Percentiles rank a stretch among this genome's conserved stretches.
These are phyloP conservation scores for Nannoperca australis DNA, from an alignment of 2,797 vertebrate genomes.

Conservation along the genomic window DNA sequence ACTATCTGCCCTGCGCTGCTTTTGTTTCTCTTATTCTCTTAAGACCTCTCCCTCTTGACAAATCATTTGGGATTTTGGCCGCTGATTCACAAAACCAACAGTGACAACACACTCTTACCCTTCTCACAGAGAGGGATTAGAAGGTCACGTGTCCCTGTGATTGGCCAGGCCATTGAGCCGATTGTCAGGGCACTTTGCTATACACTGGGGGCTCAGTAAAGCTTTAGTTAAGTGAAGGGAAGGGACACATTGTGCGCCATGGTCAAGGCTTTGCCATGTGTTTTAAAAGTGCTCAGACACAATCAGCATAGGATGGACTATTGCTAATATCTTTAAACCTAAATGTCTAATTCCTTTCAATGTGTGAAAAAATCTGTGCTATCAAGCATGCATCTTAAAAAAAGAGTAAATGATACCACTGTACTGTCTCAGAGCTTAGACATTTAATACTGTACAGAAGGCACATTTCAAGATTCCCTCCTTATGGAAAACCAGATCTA, in stretches of 20 bases:
- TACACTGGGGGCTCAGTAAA: slow-evolving; percentile 89
- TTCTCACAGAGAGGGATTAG: slow-evolving; percentile 95
- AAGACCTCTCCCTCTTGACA: slow-evolving; percentile 91
- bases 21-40: slow-evolving; percentile 85
- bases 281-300: slow-evolving; percentile 41
- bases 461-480: slow-evolving; percentile 56
- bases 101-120: slow-evolving; percentile 91
- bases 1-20: slow-evolving; percentile 75
- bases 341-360: slow-evolving; percentile 26
- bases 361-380: slow-evolving; percentile 28
- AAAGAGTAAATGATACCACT: slow-evolving; percentile 48
- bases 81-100: slow-evolving; percentile 93
- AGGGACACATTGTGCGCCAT: slow-evolving; percentile 82
- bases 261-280: slow-evolving; percentile 75
- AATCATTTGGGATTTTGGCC: slow-evolving; percentile 93
- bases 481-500: slow-evolving; percentile 70
- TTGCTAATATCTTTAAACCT: slow-evolving; percentile 31
- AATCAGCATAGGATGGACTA: slow-evolving; percentile 4
- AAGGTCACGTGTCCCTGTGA: slow-evolving; percentile 93
- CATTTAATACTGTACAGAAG: slow-evolving; percentile 57
- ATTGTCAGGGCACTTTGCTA: slow-evolving; percentile 90
- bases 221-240: slow-evolving; percentile 86
- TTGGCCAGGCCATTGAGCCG: slow-evolving; percentile 94
- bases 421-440: slow-evolving; percentile 52
- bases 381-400: slow-evolving; percentile 13